Base-by-base conservation (phyloP, 2,113 vertebrate species). In the Rhinopomastus cyanomelas region DNA sequence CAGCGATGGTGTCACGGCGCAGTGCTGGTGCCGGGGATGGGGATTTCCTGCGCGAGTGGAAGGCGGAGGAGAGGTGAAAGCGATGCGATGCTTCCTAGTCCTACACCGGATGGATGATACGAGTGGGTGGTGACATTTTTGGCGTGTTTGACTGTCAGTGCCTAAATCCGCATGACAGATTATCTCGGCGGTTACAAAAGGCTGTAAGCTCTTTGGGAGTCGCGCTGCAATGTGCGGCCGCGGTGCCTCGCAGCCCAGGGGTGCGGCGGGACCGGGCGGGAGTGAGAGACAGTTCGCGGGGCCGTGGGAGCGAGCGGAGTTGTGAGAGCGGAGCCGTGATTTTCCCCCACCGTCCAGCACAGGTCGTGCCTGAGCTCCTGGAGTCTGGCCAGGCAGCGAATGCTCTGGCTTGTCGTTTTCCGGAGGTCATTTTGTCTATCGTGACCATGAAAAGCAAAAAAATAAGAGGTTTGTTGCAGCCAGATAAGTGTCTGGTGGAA, bases 101-200 rank as follows among this genome's bases (percentile, higher is more conserved):
- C 76, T 76, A 72, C 78, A 6, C 75, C 79, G 87, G 80, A 79
- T 91, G 87, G 87, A 39, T 74, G 80, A 66, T 34, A 8, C 68
- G 87, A 81, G 88, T 90, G 81, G 94, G 88, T 77, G 88, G 87
- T 76, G 92, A 86, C 92, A 64, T 61, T 77, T 86, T 65, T 66
- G 90, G 90, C 84, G 8, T 57, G 88, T 88, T 91, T 64, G 85
- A 17, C 81, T 78, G 90, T 74, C 86, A 34, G 89, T 44, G 94
- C 68, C 64, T 66, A 67, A 86, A 62, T 76, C 86, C 83, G 2
- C 55, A 6, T 72, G 88, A 72, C 72, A 42, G 90, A 87, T 93
- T 55, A 81, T 46, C 76, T 21, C 66, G 39, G 73, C 39, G 82
- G 34, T 62, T 91, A 81, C 90, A 89, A 60, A 86, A 79, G 65